Base-by-base conservation (phyloP, 2,888 invertebrate species). In the Parnassius orleans region DNA sequence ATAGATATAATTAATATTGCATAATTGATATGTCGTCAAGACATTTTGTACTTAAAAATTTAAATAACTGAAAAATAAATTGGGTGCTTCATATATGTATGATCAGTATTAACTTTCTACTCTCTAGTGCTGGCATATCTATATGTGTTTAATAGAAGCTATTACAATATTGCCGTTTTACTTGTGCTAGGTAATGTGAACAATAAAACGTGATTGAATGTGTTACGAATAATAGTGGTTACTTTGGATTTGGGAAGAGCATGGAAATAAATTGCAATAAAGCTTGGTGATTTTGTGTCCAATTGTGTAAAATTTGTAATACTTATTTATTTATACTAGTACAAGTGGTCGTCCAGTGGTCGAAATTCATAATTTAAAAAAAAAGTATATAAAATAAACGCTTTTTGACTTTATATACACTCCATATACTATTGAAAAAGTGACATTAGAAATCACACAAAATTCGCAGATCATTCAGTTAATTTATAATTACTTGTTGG, bases 81-180 rank as follows among this genome's bases (percentile, higher is more conserved):
- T 59, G 55, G 63, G 63, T 63, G 63, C 58, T 62, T 58, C 54
- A 48, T 62, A 61, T 66, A 59, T 63, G 57, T 54, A 65, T 65
- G 65, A 61, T 67, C 69, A 68, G 69, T 69, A 69, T 68, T 69
- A 63, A 54, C 14, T 53, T 50, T 57, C 43, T 58, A 53, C 47
- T 43, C 47, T 44, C 48, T 57, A 58, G 50, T 41, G 53, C 58
- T 44, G 57, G 50, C 33, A 41, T 56, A 48, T 24, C 11, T 52
- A 43, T 48, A 19, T 55, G 9, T 55, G 15, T 15, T 51, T 51
- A 43, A 43, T 51, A 57, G 10, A 57, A 50, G n/a, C 41, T n/a
- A 41, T 48, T 57, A 33, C 57, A 57, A 57, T 48, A n/a, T 52
- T 44, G 10, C 7, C 24, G 51, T 24, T 51, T 24, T 24, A 11